Percentiles rank a stretch among this genome's conserved stretches.
phyloP scores from a whole-genome alignment of 1,140 invertebrate species.

The Ostrea denselamellosa region DNA sequence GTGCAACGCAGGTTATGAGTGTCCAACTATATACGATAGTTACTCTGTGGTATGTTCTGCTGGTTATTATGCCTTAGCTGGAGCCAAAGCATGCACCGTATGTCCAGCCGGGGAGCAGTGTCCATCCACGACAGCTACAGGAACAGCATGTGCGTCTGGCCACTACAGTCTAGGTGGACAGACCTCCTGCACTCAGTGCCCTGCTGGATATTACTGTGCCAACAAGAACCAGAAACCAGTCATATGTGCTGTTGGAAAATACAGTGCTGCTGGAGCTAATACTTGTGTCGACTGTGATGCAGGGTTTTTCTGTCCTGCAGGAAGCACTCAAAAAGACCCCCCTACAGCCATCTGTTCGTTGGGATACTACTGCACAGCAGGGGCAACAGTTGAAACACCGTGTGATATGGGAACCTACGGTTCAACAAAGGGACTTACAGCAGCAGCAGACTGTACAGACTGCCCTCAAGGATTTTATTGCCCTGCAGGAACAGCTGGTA shows the following conservation, averaged over 20 bases:
- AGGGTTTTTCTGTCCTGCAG: conserved; percentile 73
- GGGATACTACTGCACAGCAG: conserved; percentile 74
- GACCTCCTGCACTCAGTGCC: conserved; percentile 68
- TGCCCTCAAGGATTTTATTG: conserved; percentile 75
- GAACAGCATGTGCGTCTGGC: conserved; percentile 66
- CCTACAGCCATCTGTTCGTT: conserved; percentile 65
- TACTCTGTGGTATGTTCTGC: conserved; percentile 62
- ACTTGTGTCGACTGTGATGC: conserved; percentile 66
- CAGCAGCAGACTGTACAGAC: conserved; percentile 61
- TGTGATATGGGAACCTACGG: conserved; percentile 74
- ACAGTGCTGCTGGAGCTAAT: conserved; percentile 61
- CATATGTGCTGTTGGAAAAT: conserved; percentile 70
- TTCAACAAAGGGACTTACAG: conserved; percentile 59
- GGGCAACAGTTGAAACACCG: conserved; percentile 62
- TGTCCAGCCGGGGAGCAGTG: conserved; percentile 75
- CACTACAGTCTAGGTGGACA: conserved; percentile 72
- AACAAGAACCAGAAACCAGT: conserved; percentile 57
- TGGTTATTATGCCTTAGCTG: conserved; percentile 69
- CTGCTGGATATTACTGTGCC: conserved; percentile 72
- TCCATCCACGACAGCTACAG: conserved; percentile 61
- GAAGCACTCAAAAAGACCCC: conserved; percentile 68
- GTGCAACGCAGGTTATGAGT: conserved; percentile 74
- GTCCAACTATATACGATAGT: conserved; percentile 68
- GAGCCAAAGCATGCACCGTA: conserved; percentile 64
- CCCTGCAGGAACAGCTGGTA: conserved; percentile 69